Evolutionary conservation across 1,140 invertebrate genomes (phyloP).

Genomic region (Varroa destructor): DNA sequence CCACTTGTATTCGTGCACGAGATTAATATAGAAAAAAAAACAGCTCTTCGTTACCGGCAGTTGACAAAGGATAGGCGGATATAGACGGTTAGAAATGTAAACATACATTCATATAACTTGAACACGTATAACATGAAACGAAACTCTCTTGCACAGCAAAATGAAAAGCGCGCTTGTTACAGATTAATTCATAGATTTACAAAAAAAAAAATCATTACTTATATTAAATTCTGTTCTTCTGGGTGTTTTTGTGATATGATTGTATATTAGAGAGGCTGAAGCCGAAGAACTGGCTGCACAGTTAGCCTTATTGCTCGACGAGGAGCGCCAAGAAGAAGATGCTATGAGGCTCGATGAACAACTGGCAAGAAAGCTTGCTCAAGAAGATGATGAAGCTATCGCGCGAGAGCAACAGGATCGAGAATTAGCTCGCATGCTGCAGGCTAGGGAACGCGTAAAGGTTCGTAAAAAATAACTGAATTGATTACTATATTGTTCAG

Average conservation of each 20-base stretch:
- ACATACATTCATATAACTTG: too few species aligned
- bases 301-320: conserved; percentile 12
- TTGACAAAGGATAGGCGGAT: too few species aligned
- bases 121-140: too few species aligned
- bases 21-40: too few species aligned
- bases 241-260: neutral
- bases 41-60: too few species aligned
- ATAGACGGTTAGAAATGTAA: too few species aligned
- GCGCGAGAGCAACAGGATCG: conserved; percentile 22
- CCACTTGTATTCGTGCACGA: too few species aligned
- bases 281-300: conserved; percentile 18
- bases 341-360: neutral
- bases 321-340: conserved; percentile 12
- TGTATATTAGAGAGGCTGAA: neutral
- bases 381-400: conserved; percentile 19
- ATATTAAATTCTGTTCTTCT: neutral
- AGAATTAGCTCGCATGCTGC: conserved; percentile 20
- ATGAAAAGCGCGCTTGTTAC: too few species aligned
- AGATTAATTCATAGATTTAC: too few species aligned
- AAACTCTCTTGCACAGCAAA: too few species aligned
- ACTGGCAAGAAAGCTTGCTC: conserved; percentile 13
- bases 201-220: too few species aligned
- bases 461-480: neutral
- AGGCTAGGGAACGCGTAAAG: conserved; percentile 1
- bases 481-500: too few species aligned